phyloP scores from a whole-genome alignment of 2,113 vertebrate genomes.

The Heterotilapia buettikoferi region DNA sequence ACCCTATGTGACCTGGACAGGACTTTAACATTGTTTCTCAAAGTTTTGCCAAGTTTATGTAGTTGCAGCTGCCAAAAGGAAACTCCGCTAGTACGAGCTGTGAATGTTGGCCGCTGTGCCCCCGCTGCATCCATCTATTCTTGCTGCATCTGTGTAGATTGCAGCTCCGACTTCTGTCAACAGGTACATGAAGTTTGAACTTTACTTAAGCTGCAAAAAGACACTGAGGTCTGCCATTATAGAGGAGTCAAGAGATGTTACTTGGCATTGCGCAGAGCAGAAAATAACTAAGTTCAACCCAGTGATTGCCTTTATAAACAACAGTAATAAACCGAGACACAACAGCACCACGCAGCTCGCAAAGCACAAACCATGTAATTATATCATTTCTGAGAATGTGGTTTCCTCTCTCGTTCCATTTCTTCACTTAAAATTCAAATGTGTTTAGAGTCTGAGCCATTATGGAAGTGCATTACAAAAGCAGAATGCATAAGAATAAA shows the following conservation, averaged over 20 bases:
- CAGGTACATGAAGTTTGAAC: neutral
- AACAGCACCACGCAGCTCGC: neutral
- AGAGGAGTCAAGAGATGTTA: neutral
- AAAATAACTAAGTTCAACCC: neutral
- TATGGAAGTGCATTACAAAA: neutral
- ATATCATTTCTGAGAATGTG: neutral
- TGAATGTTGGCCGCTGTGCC: neutral
- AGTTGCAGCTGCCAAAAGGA: neutral
- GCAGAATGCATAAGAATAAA: neutral
- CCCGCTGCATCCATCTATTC: neutral
- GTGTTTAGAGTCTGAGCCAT: neutral
- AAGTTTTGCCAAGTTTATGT: constrained; percentile 44
- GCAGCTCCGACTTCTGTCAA: neutral
- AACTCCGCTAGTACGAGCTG: neutral
- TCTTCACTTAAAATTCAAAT: neutral
- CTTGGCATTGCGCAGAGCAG: neutral
- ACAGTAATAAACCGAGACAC: neutral
- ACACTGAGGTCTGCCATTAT: neutral
- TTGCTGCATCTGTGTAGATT: neutral
- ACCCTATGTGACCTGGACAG: constrained; percentile 23
- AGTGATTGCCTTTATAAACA: constrained; percentile 6
- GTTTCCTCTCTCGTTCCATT: neutral
- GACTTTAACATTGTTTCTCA: constrained; percentile 18
- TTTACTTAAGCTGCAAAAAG: neutral
- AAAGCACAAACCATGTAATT: constrained; percentile 9